A percentile compares a stretch with the other conserved stretches of the same genome.
phyloP scores from a whole-genome alignment of 1,140 invertebrate species.

The Magallana ariakensis region DNA sequence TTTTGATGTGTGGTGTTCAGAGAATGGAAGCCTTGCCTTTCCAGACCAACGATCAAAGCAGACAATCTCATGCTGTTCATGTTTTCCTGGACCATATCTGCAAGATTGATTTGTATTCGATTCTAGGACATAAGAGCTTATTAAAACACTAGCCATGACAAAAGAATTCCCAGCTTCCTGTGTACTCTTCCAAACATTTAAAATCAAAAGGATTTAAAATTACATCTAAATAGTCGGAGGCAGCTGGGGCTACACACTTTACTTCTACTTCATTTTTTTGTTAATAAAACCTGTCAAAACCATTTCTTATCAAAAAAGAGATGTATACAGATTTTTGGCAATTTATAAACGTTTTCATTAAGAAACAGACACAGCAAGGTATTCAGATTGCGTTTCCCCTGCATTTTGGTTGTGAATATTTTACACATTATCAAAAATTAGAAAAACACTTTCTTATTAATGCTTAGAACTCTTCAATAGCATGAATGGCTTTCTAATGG shows the following conservation, averaged over 20 bases:
- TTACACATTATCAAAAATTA: neutral
- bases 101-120: neutral
- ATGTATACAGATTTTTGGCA: constrained; percentile 19
- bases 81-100: neutral
- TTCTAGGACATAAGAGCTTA: neutral
- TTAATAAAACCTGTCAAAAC: constrained; percentile 12
- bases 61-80: neutral
- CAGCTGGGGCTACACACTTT: neutral
- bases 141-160: constrained; percentile 8
- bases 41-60: neutral
- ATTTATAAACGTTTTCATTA: constrained; percentile 34
- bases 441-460: neutral
- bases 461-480: neutral
- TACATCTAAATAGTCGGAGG: neutral
- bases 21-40: neutral
- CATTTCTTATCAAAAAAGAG: neutral
- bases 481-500: neutral
- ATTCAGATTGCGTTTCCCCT: too few relatives aligned
- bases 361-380: neutral
- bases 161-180: neutral
- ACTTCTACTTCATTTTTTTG: neutral
- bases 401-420: too few relatives aligned
- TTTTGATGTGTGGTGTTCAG: neutral
- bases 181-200: constrained; percentile 2
- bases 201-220: neutral